Evolutionary conservation across 2,113 vertebrate species (phyloP), one percentile per base, ranked within the genome.

Genomic region (Rhinoderma darwinii): DNA sequence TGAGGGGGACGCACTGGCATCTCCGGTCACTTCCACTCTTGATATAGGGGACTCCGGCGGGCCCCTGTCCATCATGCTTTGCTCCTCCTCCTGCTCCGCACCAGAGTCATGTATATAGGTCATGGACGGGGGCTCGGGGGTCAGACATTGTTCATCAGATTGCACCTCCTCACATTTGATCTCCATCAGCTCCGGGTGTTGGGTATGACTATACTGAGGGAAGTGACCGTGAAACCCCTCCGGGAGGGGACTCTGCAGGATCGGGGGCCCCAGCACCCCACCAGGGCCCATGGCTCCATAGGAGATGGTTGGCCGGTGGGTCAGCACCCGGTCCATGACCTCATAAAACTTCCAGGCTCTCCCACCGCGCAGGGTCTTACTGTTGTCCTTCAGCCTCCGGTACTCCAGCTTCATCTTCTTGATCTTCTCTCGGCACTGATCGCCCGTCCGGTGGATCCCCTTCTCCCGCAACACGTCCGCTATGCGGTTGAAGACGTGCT

Each of bases 331-430:
- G 90, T 98, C 97, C 95, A 97, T 97, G 88, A 96, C 95, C 20
- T 97, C 96, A 54, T 96, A 97, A 78, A 97, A 97, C 92, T 96
- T 97, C 96, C 97, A 97, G 0, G 95, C 93, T 83, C 96, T 90
- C 32, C 93, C 93, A 0, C 93, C 93, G 27, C 94, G 90, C 4
- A 92, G 85, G 5, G 91, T 92, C 27, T 96, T 97, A 89, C 95
- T 93, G 77, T 96, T 96, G 88, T 97, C 97, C 84, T 97, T 97
- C 54, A 97, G 94, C 27, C 96, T 92, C 0, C 96, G 94, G 84
- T 98, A 98, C 80, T 97, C 97, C 89, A 98, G 92, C 90, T 97
- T 98, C 95, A 98, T 97, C 91, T 98, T 97, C 84, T 98, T 98
- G 86, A 98, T 97, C 91, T 97, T 97, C 93, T 97, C 96, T 30